Evolutionary conservation across 2,113 vertebrate species (phyloP), one percentile per base, ranked within the genome.

Genomic region (Arenaria interpres): DNA sequence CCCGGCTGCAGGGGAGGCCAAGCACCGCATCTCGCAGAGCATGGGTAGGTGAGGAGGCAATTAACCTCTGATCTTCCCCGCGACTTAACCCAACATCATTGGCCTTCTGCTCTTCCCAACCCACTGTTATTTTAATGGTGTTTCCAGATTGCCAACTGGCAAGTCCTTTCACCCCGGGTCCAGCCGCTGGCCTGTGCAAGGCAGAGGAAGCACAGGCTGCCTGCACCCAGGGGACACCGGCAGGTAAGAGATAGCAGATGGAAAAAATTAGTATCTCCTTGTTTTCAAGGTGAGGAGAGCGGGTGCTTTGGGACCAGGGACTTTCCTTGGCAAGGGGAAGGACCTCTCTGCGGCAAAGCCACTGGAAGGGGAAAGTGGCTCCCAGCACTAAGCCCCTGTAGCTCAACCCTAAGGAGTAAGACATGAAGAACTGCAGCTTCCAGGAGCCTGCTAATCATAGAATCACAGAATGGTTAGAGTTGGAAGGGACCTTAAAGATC

Each of bases 141-240:
- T 71, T 89, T 80, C 59, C 69, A 85, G 79, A 21, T 4, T 13
- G 46, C 48, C 53, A 56, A 11, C 41, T n/a, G 33, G 63, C 39
- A 56, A 69, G 39, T 51, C 5, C 2, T 45, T 76, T 73, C 84
- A 66, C 23, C 51, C 67, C 46, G 28, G 32, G 20, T 60, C 57
- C 7, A 14, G 90, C 59, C 5, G 1, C 69, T 81, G 73, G 64
- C 43, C 5, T 1, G 5, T 23, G 22, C 39, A 41, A 56, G 46
- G 78, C 53, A 54, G 79, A 59, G 56, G 50, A 39, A 39, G 21
- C 39, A 46, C 41, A 54, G n/a, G 30, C 33, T 92, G 62, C 46
- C 56, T 17, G 33, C 2, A 3, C 9, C 35, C 0, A 0, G 45
- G 30, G 46, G 45, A 68, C 18, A 45, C 24, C 0, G 0, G 21